Conservation (phyloP, 2,113 vertebrate genomes). For the Thalassarche chlororhynchos region DNA sequence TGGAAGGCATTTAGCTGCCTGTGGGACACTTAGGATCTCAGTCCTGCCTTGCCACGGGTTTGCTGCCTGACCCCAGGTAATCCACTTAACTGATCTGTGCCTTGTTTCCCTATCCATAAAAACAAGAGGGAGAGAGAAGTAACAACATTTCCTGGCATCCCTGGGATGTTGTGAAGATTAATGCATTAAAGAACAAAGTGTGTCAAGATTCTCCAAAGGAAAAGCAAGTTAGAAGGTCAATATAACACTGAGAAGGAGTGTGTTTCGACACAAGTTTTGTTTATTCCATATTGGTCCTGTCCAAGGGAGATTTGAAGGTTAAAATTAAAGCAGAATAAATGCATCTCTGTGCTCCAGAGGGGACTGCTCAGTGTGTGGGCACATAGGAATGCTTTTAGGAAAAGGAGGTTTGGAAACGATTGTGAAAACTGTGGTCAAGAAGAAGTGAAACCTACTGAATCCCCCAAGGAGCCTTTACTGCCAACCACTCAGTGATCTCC, state of each 20-base stretch:
- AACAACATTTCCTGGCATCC: not conserved
- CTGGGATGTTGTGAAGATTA: not conserved
- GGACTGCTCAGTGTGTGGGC: not conserved
- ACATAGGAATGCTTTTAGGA: not conserved
- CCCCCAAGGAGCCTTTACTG: not conserved
- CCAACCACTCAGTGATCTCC: not conserved
- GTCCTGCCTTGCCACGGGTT: not conserved
- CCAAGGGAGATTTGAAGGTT: not conserved
- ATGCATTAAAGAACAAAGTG: not conserved
- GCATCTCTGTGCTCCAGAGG: not conserved
- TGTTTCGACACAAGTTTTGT: not conserved
- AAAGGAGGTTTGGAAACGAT: not conserved
- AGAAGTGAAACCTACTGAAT: not conserved
- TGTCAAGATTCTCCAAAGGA: not conserved
- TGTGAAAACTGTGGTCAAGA: not conserved
- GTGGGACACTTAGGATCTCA: not conserved
- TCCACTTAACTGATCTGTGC: not conserved
- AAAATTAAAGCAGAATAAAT: not conserved
- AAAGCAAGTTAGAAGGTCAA: not conserved
- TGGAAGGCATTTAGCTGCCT: not conserved
- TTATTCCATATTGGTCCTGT: not conserved
- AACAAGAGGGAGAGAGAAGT: not conserved
- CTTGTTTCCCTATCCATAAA: not conserved
- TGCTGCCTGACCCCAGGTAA: not conserved
- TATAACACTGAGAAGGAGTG: not conserved